Evolutionary conservation across 2,888 invertebrate species (phyloP), one percentile per base, ranked within the genome.

Genomic region (Dorcus parallelipipedus): DNA sequence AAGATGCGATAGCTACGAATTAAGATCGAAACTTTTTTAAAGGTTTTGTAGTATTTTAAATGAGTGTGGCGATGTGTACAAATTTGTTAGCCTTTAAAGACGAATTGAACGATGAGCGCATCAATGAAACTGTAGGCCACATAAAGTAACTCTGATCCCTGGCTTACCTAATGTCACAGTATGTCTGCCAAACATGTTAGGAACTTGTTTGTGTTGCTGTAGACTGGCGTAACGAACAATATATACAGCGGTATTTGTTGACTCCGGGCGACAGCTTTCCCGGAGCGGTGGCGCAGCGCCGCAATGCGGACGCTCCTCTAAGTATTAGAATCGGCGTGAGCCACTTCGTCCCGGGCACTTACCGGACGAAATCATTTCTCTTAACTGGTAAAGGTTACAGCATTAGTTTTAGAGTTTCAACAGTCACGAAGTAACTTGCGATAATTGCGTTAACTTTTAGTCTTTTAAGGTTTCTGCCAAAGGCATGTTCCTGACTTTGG

Each of bases 161-260:
- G 59, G 63, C 64, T 65, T 64, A 63, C 62, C 59, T 58, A 58
- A 63, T 56, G 60, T 63, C 60, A 60, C 60, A 64, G 60, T 60
- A 64, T 61, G 64, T 65, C 64, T 61, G 59, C 62, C 57, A 51
- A 64, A 62, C 54, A 61, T 62, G 61, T 64, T 62, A 54, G 56
- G 48, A 52, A 58, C 56, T 61, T 64, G 64, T 65, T 65, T 62
- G 64, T 62, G 26, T 33, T 33, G 60, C 64, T 56, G 52, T 54
- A 59, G 56, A 58, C 57, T 53, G 58, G 52, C 54, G 56, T 56
- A 61, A 62, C 61, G 62, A 62, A 64, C 64, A 62, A 61, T 62
- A 60, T 33, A 33, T 63, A 61, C 60, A 60, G 52, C 55, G 58
- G 63, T 58, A 65, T 63, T 65, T 63, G 65, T 63, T 59, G 65